Evolutionary conservation across 2,797 vertebrate species (phyloP), one percentile per base, ranked within the genome.

Genomic region (Pantherophis alleghaniensis): DNA sequence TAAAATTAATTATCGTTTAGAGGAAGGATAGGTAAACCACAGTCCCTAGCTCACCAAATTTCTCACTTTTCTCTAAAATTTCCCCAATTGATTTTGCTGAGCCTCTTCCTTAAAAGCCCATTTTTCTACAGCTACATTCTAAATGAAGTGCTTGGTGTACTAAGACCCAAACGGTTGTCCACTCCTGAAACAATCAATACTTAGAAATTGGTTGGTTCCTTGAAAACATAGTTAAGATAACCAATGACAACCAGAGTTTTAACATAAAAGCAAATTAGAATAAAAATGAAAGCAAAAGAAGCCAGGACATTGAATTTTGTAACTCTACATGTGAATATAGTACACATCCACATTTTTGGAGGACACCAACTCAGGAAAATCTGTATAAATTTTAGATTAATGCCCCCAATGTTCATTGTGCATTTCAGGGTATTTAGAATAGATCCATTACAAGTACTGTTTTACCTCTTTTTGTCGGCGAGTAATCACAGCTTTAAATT

Each of bases 401-500:
- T 51, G 47, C 51, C 13, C 1, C 6, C 51, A 86, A 86, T 1
- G 6, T 26, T 16, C 12, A 87, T 7, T 87, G 28, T 87, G 13
- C 26, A 53, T n/a, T 55, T 87, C 24, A 14, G 13, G 14, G 26
- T 87, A 55, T 55, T 53, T 28, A 24, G 37, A 6, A 7, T 59
- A 57, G 55, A 74, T 6, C 42, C 2, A 22, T 7, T 42, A 91
- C 22, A 66, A 47, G 9, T 26, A 3, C 0, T 0, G 26, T 32
- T 83, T 24, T 96, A 97, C 96, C 95, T 96, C 93, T 94, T 93
- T 96, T 92, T 96, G 93, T 0, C 28, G 88, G 22, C 95, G 47
- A 13, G 96, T 97, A 57, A 97, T 94, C 32, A 97, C 94, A 94
- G 92, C 96, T 95, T 96, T 97, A 95, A 97, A 97, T 91, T 97